Conservation (phyloP, 37 sponge, comb jelly and placozoan genomes). For the Crambe crambe region DNA sequence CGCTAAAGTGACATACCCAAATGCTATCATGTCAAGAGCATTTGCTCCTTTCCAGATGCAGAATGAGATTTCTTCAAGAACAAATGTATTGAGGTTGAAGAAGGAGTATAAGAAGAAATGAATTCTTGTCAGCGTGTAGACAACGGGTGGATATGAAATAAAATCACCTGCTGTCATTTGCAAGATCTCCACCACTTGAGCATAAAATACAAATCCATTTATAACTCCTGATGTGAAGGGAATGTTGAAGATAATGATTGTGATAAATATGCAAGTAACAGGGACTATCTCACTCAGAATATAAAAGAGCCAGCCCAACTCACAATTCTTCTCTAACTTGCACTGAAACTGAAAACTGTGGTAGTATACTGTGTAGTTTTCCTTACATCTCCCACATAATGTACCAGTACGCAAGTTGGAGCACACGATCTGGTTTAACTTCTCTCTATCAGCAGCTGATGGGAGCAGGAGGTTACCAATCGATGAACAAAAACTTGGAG, state of each 20-base stretch:
- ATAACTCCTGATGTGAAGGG: conserved; percentile 38
- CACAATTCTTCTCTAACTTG: neutral
- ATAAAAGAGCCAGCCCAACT: conserved; percentile 42
- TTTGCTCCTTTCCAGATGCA: conserved; percentile 29
- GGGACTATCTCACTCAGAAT: conserved; percentile 43
- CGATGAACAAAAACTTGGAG: neutral
- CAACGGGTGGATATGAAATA: neutral
- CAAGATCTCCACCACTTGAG: conserved; percentile 27
- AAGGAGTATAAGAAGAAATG: conserved; percentile 5
- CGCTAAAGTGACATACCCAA: conserved; percentile 31
- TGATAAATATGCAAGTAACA: conserved; percentile 30
- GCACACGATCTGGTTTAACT: conserved; percentile 17
- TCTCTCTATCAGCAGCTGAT: neutral
- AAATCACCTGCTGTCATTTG: neutral
- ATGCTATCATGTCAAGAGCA: conserved; percentile 8
- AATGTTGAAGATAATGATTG: conserved; percentile 50
- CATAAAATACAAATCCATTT: conserved; percentile 46
- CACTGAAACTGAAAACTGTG: conserved; percentile 25
- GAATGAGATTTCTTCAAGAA: conserved; percentile 21
- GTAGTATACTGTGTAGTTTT: conserved; percentile 22
- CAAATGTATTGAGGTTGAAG: conserved; percentile 31
- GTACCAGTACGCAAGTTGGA: conserved; percentile 2
- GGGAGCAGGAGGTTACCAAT: conserved; percentile 4
- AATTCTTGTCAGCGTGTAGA: neutral
- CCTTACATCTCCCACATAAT: conserved; percentile 23